phyloP scores from a whole-genome alignment of 2,888 invertebrate genomes.

The Athetis lepigone region DNA sequence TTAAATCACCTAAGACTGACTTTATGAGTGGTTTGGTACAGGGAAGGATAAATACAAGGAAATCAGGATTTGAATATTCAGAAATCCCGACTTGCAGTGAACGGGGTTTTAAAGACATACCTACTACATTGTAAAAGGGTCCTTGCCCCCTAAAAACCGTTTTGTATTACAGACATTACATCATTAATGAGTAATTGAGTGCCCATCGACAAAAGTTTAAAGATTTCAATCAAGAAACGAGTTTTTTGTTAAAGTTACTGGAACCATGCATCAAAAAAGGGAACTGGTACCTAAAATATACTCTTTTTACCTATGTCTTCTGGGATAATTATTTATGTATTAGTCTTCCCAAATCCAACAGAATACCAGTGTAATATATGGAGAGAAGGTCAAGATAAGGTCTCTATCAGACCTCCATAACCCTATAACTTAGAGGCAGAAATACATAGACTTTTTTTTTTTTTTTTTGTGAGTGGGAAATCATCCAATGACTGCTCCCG shows the following conservation, averaged over 20 bases:
- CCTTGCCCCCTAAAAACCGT: background rate
- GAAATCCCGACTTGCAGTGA: conserved; percentile 1
- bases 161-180: conserved; percentile 1
- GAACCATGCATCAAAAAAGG: background rate
- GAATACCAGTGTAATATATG: no score
- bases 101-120: background rate
- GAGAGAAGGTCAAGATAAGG: no score
- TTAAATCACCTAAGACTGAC: no score
- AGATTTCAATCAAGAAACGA: conserved; percentile 37
- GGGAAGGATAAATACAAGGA: background rate
- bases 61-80: background rate
- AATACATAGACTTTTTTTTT: no score
- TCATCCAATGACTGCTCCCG: no score
- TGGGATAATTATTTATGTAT: no score
- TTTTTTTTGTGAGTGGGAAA: no score
- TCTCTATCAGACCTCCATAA: no score
- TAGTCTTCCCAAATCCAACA: no score
- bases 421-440: no score
- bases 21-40: background rate
- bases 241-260: conserved; percentile 16
- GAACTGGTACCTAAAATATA: conserved; percentile 5
- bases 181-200: conserved; percentile 21
- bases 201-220: conserved; percentile 18
- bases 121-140: conserved; percentile 16
- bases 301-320: no score